Base-by-base conservation (phyloP, 2,113 vertebrate genomes). In the Chrysochloris asiatica region DNA sequence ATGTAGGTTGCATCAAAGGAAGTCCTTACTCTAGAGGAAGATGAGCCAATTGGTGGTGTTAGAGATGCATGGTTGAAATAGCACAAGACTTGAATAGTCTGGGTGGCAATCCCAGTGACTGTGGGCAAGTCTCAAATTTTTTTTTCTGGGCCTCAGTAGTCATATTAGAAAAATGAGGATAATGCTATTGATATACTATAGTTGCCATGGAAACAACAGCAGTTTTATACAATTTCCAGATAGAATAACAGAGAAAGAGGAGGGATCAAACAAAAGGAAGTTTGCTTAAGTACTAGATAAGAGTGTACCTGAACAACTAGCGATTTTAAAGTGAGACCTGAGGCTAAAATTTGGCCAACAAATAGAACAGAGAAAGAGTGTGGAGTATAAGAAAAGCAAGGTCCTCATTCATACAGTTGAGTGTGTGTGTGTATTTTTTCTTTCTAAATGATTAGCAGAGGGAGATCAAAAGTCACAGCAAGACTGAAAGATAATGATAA, bases 241-340 rank as follows among this genome's bases (percentile, higher is more conserved):
- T 82, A 8, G 28, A 85, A 47, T 16, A 61, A 17, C 47, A 86
- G 73, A 75, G 41, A 67, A 77, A 63, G 21, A 78, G 24, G 76
- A 72, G 3, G 24, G 8, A 87, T 78, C 17, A 93, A 89, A 72
- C 72, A 79, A 75, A 85, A 83, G 9, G 10, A 83, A 87, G 41
- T 52, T 79, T 86, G 11, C 30, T 14, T 77, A 47, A 22, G n/a
- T 54, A 28, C 83, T 77, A 78, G 24, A 13, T 61, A 85, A 72
- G 7, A 86, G 22, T 41, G 43, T 65, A 56, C 24, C 67, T 38
- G 21, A 28, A 45, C 41, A 78, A 86, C 2, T 50, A 8, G 3
- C 28, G 52, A 43, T 79, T 86, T 75, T 73, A 77, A 43, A 65
- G 11, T n/a, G 45, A 30, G 30, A 77, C 63, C 13, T 90, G 14